Evolutionary conservation across 2,797 vertebrate genomes (phyloP).

Genomic region (Falco berigora): DNA sequence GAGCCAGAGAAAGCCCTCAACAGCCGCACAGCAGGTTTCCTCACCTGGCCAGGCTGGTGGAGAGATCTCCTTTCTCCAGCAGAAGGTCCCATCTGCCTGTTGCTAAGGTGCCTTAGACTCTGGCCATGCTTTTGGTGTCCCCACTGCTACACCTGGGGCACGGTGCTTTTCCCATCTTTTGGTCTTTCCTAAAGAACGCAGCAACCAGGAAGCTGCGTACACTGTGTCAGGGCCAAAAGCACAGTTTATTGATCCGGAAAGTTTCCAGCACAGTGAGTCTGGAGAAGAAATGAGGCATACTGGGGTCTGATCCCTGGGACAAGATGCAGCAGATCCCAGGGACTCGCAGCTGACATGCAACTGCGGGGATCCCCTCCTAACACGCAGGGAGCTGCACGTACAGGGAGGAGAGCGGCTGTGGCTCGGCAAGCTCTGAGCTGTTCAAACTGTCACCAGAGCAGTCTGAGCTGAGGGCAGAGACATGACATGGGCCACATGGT

Average conservation of each 20-base stretch:
- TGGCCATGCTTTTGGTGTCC: background rate
- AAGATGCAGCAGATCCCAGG: background rate
- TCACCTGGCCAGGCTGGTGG: background rate
- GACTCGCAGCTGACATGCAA: rapidly evolving
- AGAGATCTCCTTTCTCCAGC: background rate
- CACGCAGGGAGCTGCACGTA: rapidly evolving
- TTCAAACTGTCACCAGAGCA: background rate
- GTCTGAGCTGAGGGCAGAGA: background rate
- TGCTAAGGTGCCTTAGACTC: background rate
- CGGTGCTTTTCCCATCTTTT: background rate
- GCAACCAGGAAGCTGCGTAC: background rate
- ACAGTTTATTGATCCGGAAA: background rate
- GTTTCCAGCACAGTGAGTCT: background rate
- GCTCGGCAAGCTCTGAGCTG: background rate
- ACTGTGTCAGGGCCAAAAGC: background rate
- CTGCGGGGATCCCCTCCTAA: background rate
- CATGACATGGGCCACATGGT: rapidly evolving
- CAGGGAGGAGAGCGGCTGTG: background rate
- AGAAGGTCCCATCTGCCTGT: background rate
- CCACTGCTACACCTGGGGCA: background rate
- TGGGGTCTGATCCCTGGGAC: background rate
- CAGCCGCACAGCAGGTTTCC: background rate
- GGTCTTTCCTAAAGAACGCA: background rate
- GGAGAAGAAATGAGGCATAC: rapidly evolving
- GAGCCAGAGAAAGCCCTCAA: background rate